Evolutionary conservation across 1,140 invertebrate species (phyloP), one percentile per base, ranked within the genome.

Genomic region (Tachypleus tridentatus): DNA sequence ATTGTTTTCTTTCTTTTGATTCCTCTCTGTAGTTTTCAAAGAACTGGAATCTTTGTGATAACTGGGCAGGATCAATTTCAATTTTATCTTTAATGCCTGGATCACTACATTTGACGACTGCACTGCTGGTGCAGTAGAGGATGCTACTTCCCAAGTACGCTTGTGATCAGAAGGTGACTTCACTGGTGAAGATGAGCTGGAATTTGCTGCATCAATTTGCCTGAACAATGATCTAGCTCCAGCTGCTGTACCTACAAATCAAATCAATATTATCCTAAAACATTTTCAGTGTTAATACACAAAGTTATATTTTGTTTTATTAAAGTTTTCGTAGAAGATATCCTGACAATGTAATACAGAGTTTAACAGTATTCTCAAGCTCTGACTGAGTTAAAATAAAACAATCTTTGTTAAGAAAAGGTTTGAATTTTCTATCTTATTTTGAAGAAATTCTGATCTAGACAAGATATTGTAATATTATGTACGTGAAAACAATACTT

Each of bases 31-130:
- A 93, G 3, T 84, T 87, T 81, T 93, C 91, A 79, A 94, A 94
- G 79, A 93, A 93, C 77, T 89, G 88, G 79, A 93, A 93, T 71
- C 88, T 85, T 73, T 87, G 84, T 51, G 86, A 83, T 67, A 94
- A 85, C 75, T 91, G 87, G 29, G 85, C 85, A 3, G 88, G 90
- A 77, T 87, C 82, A 61, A 91, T 83, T 70, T 82, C 81, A 50
- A 91, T 82, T 71, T 92, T 87, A 67, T 90, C 88, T 51, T 84
- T 74, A 49, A 82, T 80, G 70, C 87, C 84, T 11, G 82, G 85
- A 10, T 85, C 82, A 67, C 84, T 82, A 56, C 70, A 65, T 69
- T 69, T 72, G 7, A 91, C 83, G 60, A 89, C 82, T 72, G 90
- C 88, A 63, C 84, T 83, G 51, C 83, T 82, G 51, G 83, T 77